Evolutionary conservation across 1,140 invertebrate species (phyloP).

Genomic region (Acromyrmex echinatior): DNA sequence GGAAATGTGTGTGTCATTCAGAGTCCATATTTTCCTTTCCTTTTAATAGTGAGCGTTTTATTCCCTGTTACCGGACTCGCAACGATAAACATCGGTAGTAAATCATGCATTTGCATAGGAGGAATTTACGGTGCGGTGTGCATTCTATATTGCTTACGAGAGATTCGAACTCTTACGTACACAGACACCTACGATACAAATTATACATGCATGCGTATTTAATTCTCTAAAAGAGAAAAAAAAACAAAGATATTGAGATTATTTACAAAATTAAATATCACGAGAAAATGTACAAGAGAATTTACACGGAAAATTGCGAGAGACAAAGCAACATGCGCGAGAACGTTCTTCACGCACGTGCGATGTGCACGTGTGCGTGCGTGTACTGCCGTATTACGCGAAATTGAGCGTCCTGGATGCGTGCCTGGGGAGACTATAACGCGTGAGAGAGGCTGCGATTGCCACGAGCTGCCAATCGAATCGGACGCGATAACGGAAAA

Average conservation of each 20-base stretch:
- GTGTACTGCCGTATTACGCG: neutral
- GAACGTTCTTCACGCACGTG: neutral
- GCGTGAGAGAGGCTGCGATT: constrained; percentile 67
- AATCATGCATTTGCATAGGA: constrained; percentile 53
- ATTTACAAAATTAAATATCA: neutral
- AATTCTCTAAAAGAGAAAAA: neutral
- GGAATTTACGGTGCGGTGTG: constrained; percentile 4
- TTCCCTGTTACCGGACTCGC: constrained; percentile 37
- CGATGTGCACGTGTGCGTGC: too few relatives aligned
- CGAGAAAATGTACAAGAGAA: neutral
- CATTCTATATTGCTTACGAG: constrained; percentile 24
- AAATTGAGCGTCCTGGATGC: constrained; percentile 57
- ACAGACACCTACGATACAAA: neutral
- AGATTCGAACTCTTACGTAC: neutral
- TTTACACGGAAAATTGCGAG: neutral
- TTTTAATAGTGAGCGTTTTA: constrained; percentile 46
- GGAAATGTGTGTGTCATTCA: constrained; percentile 18
- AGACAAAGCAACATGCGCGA: neutral
- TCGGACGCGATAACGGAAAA: constrained; percentile 79
- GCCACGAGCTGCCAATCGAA: constrained; percentile 77
- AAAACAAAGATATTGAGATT: neutral
- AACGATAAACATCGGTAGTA: constrained; percentile 41
- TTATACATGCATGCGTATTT: neutral
- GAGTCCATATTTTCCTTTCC: constrained; percentile 36
- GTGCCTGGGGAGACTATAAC: constrained; percentile 77